Evolutionary conservation across 1,140 invertebrate species (phyloP).

Genomic region (Cyrtorhinus lividipennis): DNA sequence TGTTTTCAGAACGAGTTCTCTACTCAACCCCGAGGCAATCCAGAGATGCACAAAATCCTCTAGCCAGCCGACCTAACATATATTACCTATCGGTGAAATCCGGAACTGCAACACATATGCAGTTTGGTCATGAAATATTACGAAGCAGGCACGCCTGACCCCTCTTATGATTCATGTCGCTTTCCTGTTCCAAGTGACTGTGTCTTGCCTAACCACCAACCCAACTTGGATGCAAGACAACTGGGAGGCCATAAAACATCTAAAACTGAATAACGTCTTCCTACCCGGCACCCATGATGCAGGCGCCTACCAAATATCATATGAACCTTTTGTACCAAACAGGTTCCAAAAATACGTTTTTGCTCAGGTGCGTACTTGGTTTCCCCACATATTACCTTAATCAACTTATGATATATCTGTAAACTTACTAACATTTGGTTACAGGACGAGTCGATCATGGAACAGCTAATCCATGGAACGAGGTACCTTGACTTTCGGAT

Average conservation of each 20-base stretch:
- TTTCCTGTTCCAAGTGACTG: no score
- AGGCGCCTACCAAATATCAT: constrained; percentile 12
- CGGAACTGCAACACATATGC: no score
- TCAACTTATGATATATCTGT: no score
- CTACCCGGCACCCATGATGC: constrained; percentile 22
- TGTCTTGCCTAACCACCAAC: constrained; percentile 18
- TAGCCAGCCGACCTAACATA: no score
- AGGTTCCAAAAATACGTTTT: constrained; percentile 20
- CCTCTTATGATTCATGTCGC: no score
- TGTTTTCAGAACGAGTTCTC: no score
- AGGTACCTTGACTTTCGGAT: constrained; percentile 36
- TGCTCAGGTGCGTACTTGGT: constrained; percentile 22
- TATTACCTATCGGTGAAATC: no score
- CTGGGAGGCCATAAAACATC: background rate
- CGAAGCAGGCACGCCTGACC: no score
- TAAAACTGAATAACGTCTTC: constrained; percentile 17
- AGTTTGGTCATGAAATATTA: no score
- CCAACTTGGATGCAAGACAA: constrained; percentile 22
- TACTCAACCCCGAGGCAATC: no score
- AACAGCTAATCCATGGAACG: constrained; percentile 16
- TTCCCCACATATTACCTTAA: background rate
- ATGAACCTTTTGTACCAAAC: constrained; percentile 16
- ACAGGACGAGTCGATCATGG: constrained; percentile 17
- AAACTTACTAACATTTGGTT: background rate
- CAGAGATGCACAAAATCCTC: no score